A percentile compares a stretch with the other conserved stretches of the same genome.
These are phyloP conservation scores for Aldrovandia affinis DNA, from an alignment of 2,797 vertebrate genomes.

Conservation along the genomic window DNA sequence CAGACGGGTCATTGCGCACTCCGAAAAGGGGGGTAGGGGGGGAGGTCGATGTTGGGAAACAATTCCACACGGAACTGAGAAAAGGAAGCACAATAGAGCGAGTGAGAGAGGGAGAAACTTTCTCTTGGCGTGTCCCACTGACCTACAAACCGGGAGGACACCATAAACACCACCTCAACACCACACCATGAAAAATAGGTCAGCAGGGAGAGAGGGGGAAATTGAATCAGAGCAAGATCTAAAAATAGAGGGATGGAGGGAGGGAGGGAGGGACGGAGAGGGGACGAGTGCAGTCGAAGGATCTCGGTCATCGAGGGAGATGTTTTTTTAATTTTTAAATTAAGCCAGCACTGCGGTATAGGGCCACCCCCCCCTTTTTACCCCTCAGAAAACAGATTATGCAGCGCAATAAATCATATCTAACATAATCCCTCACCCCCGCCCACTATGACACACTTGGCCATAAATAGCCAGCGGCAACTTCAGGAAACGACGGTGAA, in stretches of 20 bases:
- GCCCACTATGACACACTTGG: slow-evolving; percentile 26
- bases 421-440: slow-evolving; percentile 27
- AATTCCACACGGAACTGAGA: neutral
- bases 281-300: slow-evolving; percentile 41
- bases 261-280: slow-evolving; percentile 49
- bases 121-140: slow-evolving; percentile 68
- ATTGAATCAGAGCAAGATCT: slow-evolving; percentile 46
- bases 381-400: slow-evolving; percentile 43
- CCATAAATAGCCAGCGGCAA: slow-evolving; percentile 38
- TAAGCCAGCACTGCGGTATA: slow-evolving; percentile 5
- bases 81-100: neutral
- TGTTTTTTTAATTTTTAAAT: neutral
- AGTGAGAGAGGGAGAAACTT: slow-evolving; percentile 35
- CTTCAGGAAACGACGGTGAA: slow-evolving; percentile 47
- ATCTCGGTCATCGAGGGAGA: slow-evolving; percentile 2
- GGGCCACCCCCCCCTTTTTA: neutral
- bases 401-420: slow-evolving; percentile 52
- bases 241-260: slow-evolving; percentile 57
- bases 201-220: slow-evolving; percentile 48
- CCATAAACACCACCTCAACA: slow-evolving; percentile 53
- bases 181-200: slow-evolving; percentile 67
- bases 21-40: neutral
- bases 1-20: neutral
- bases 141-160: slow-evolving; percentile 71
- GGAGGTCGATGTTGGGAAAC: neutral